Evolutionary conservation across 1,140 invertebrate genomes (phyloP).

Genomic region (Papilio polytes): DNA sequence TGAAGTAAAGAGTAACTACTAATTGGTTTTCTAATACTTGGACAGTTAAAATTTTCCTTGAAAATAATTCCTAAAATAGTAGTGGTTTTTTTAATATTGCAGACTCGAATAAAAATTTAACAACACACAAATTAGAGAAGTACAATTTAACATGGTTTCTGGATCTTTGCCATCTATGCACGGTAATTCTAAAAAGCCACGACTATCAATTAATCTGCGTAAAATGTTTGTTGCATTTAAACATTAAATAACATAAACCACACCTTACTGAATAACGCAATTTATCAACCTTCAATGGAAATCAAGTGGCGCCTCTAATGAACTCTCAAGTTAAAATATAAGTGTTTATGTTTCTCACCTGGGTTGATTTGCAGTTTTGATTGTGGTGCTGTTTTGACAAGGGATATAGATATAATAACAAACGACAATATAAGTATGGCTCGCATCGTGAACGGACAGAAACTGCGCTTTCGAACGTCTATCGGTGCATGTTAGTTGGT

Average conservation of each 20-base stretch:
- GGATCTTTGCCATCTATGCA: background rate
- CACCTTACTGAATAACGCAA: background rate
- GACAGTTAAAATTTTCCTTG: background rate
- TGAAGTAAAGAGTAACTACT: no score
- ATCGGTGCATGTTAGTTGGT: slow-evolving; percentile 2
- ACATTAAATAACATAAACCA: background rate
- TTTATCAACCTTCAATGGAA: slow-evolving; percentile 22
- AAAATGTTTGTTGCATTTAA: slow-evolving; percentile 19
- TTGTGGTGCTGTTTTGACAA: slow-evolving; percentile 50
- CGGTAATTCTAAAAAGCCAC: slow-evolving; percentile 17
- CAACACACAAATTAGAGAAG: background rate
- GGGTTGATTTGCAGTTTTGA: slow-evolving; percentile 53
- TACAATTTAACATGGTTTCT: background rate
- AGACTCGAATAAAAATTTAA: background rate
- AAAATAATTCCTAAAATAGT: background rate
- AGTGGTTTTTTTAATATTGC: background rate
- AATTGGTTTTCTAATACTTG: no score
- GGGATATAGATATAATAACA: slow-evolving; percentile 38
- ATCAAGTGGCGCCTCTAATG: background rate
- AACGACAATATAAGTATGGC: slow-evolving; percentile 44
- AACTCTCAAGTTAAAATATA: background rate
- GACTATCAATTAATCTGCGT: slow-evolving; percentile 1
- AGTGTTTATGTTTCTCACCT: slow-evolving; percentile 45
- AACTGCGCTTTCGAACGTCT: slow-evolving; percentile 20
- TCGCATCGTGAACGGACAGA: slow-evolving; percentile 48